Base-by-base conservation (phyloP, 2,113 vertebrate species). In the Podarcis cretensis region DNA sequence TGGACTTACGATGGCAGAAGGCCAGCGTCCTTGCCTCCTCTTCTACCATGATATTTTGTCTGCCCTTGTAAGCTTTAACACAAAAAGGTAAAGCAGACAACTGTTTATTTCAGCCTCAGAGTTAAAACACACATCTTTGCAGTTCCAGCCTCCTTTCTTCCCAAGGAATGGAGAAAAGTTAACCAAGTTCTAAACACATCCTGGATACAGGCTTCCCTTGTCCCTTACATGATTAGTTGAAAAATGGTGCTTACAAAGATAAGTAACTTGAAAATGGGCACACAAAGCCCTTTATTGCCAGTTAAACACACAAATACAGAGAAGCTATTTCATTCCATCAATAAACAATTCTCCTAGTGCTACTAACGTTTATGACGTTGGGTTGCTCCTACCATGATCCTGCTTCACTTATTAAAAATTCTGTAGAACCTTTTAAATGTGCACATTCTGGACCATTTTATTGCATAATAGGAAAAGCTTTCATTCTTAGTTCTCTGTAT, bases 121-220 rank as follows among this genome's bases (percentile, higher is more conserved):
- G 0, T 0, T 84, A 54, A 89, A 85, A 21, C 83, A 87, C 81
- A 76, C 80, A 20, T 0, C 0, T 79, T 85, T 57, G 84, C 73
- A 78, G 0, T 0, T 57, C 10, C 48, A 54, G 48, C 48, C 48
- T 54, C 48, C 48, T 54, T 12, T 54, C 48, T 54, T 54, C 48
- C 48, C 59, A n/a, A 4, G 20, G 0, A 0, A 32, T 71, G 14
- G 32, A 59, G 65, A 65, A 84, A 1, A n/a, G 27, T 93, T 89
- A 91, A 90, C 71, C 6, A 54, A 21, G 27, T 68, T 30, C 85
- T 84, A n/a, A 4, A 43, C 37, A 57, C 80, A 65, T 80, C 73
- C 20, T 68, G 0, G 6, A 16, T 1, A 0, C n/a, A 1, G 0
- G 10, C 59, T 32, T 0, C 0, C 66, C 13, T 43, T 75, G 40